A percentile compares a stretch with the other conserved stretches of the same genome.
Conservation (phyloP, 2,797 vertebrate genomes). For the Lophius americanus region DNA sequence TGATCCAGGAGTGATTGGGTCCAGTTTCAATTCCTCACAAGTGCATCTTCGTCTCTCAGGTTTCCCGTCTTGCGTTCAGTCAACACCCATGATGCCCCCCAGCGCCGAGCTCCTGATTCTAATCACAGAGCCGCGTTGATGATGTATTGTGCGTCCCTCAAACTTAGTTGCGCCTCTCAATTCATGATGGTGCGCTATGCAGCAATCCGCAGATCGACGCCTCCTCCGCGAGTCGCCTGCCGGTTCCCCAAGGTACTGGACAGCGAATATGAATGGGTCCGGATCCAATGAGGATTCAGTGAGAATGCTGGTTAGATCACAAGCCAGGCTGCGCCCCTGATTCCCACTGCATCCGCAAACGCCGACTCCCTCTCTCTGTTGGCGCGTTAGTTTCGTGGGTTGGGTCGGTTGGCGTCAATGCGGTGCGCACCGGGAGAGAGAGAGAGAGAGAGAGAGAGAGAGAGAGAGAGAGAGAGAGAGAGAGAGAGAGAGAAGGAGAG, state of each 20-base stretch:
- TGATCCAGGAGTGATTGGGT: constrained; percentile 65
- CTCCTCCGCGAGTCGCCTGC: constrained; percentile 34
- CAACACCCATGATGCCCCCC: constrained; percentile 68
- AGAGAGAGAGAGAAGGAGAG: constrained; percentile 32
- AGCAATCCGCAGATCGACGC: constrained; percentile 6
- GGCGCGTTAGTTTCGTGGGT: constrained; percentile 56
- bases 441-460: constrained; percentile 57
- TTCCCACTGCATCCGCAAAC: constrained; percentile 1
- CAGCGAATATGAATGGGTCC: constrained; percentile 31
- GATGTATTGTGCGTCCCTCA: constrained; percentile 20
- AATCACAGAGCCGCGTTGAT: constrained; percentile 26
- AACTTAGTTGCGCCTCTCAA: constrained; percentile 56
- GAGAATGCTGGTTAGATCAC: too few relatives aligned
- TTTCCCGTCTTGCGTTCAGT: constrained; percentile 47
- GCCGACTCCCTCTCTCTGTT: neutral
- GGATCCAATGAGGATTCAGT: constrained; percentile 10
- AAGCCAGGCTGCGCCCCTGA: too few relatives aligned
- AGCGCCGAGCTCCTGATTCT: constrained; percentile 6
- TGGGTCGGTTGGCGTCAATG: constrained; percentile 69
- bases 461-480: constrained; percentile 56
- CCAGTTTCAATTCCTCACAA: constrained; percentile 55
- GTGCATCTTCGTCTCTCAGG: constrained; percentile 49
- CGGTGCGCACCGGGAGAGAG: constrained; percentile 64
- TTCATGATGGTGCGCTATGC: constrained; percentile 8
- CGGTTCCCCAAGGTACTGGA: constrained; percentile 48